Evolutionary conservation across 2,888 invertebrate species (phyloP), one percentile per base, ranked within the genome.

Genomic region (Trichopoda pennipes): DNA sequence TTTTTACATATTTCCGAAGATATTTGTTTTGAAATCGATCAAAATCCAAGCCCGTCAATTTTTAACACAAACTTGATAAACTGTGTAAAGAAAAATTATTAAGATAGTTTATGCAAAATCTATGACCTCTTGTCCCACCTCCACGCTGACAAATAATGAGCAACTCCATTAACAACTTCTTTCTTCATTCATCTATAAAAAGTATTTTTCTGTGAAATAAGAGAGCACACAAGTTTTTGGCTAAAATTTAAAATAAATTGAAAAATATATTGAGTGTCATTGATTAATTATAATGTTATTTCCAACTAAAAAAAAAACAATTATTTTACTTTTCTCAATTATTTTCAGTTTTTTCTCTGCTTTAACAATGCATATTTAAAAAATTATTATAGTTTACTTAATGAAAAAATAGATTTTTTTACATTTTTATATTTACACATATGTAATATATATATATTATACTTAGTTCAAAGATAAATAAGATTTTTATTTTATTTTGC

Each of bases 261-360:
- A 85, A 87, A 28, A 86, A 87, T 86, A 87, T 85, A 85, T 80
- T 80, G 64, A 84, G 72, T n/a, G n/a, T 80, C 80, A 60, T 74
- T 84, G 58, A 8, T 44, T 17, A 49, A 49, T n/a, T 17, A 19
- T 17, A 28, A 49, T 14, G 14, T 16, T 16, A n/a, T 14, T 44
- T 42, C 42, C 42, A 9, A 42, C 12, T 42, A 12, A 12, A 38
- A 12, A 38, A 38, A 10, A 38, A 7, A 16, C 47, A 9, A 10
- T 47, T 17, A 17, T 47, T 49, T 49, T n/a, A 17, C 28, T 28
- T 28, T 28, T 3, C 28, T 4, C 7, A 2, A 2, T 49, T 19
- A 17, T 19, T 49, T 49, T 49, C 47, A 49, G 21, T 28, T 55
- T 44, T 69, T 69, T 49, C 21, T 23, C 28, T 64, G 42, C n/a